Conservation (phyloP, 1,140 invertebrate species). For the Achroia grisella region DNA sequence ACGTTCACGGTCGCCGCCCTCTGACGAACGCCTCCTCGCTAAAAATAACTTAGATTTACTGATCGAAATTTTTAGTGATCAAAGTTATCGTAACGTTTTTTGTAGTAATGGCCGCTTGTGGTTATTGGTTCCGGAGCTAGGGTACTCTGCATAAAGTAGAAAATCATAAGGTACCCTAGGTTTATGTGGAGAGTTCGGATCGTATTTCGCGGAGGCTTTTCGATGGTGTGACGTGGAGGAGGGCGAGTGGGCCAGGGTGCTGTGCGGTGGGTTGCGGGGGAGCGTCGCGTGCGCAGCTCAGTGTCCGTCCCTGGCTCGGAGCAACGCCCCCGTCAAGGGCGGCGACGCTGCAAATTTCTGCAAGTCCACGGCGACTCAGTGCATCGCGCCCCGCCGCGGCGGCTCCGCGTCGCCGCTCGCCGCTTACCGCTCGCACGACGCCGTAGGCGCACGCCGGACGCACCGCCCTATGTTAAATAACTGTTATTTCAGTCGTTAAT, state of each 20-base stretch:
- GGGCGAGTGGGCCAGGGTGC: conserved; percentile 15
- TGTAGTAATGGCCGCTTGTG: background rate
- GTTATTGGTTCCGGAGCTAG: background rate
- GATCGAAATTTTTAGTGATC: conserved; percentile 18
- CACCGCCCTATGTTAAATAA: conserved; percentile 63
- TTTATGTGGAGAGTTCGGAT: background rate
- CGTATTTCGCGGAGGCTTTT: background rate
- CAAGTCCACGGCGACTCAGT: conserved; percentile 66
- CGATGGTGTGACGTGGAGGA: conserved; percentile 8
- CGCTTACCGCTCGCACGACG: conserved; percentile 33
- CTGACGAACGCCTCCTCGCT: conserved; percentile 30
- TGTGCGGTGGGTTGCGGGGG: conserved; percentile 49
- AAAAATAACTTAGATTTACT: conserved; percentile 44
- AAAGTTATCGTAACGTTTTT: background rate
- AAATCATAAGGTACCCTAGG: too few relatives aligned
- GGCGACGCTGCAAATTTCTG: conserved; percentile 73
- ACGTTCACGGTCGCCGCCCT: conserved; percentile 47
- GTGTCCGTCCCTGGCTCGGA: conserved; percentile 65
- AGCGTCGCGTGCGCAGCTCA: conserved; percentile 61
- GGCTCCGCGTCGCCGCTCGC: conserved; percentile 51
- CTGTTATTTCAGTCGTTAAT: conserved; percentile 68
- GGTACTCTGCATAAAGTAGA: too few relatives aligned
- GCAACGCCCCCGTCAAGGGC: conserved; percentile 71
- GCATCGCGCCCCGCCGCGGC: conserved; percentile 70
- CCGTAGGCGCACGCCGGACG: conserved; percentile 43